Base-by-base conservation (phyloP, 2,797 vertebrate genomes). In the Coregonus sp. region DNA sequence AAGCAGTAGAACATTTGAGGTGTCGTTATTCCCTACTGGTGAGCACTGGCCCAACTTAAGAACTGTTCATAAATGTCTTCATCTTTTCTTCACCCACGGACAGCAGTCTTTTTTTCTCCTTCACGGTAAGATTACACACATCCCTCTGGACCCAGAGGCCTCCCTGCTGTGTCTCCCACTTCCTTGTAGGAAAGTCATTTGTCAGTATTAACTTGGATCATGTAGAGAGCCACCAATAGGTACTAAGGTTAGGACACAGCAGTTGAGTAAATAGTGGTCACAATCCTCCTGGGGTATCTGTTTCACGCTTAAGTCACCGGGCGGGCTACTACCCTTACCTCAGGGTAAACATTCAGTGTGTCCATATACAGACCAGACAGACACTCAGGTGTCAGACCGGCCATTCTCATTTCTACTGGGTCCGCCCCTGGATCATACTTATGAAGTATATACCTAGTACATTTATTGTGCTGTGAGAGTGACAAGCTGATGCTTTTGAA, bases 141-240 rank as follows among this genome's bases (percentile, higher is more conserved):
- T 15, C 15, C 74, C 37, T 68, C 9, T 35, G 9, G 54, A 29
- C 72, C 29, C 54, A 25, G 54, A 40, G 29, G 35, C 29, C 70
- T 77, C 79, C 76, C 84, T 73, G 68, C 61, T 31, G 70, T 40
- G 86, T 83, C 75, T 80, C 79, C 75, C 70, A 82, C 87, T 89
- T 91, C 88, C 89, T 92, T 87, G 91, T 92, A 90, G 90, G 75
- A 90, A 88, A 89, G 90, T 92, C 92, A 94, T 95, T 94, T 94
- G 92, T 95, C 94, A 93, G 93, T 84, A 93, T 95, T 94, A 94
- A 90, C 89, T 90, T 86, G 93, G 93, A 94, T 94, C 92, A 92
- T 92, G 91, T 92, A 85, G 78, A 89, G 88, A 91, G 86, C 89
- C 89, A 88, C 82, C 81, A 73, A 83, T 82, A 89, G 92, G 87